Evolutionary conservation across 2,888 invertebrate genomes (phyloP), one percentile per base, ranked within the genome.

Genomic region (Dasysyrphus albostriatus): DNA sequence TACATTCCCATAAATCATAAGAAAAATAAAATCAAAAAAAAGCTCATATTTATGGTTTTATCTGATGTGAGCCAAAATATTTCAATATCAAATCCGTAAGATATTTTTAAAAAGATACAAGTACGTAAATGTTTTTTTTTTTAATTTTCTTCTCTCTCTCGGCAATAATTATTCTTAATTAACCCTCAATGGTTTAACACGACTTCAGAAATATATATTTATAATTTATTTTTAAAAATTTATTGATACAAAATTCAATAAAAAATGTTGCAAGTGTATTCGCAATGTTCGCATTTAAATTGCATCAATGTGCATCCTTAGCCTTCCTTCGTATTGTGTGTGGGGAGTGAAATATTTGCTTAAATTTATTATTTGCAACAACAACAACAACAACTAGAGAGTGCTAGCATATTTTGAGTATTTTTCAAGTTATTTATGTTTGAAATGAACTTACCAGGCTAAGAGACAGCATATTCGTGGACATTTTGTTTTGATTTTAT

Each of bases 391-490:
- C 47, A 67, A 67, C 54, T 14, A 32, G n/a, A 54, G 42, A 56
- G 51, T 14, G 61, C 65, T 54, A 65, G n/a, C 12, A 49, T 77
- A 32, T 69, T 78, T 69, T 54, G 59, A 61, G 49, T 63, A 47
- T 75, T 59, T 39, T 49, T 74, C 58, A 39, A 24, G 67, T 34
- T 69, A 54, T 69, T 69, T 69, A 54, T 54, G 69, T 63, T 42
- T 14, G 54, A 59, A 42, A 56, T 61, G 65, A 78, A 89, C 89
- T 89, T 88, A 89, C 88, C 89, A 89, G 77, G 63, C 72, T 83
- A 77, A 88, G 88, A 81, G 88, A 88, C 88, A 89, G 78, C 89
- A 88, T 89, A 76, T 89, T 89, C 69, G 89, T 88, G 56, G 88
- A 80, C 88, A 88, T 69, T 39, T 69, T 24, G 24, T 54, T 69